phyloP scores from a whole-genome alignment of 2,113 vertebrate species.

The Gymnobelideus leadbeateri region DNA sequence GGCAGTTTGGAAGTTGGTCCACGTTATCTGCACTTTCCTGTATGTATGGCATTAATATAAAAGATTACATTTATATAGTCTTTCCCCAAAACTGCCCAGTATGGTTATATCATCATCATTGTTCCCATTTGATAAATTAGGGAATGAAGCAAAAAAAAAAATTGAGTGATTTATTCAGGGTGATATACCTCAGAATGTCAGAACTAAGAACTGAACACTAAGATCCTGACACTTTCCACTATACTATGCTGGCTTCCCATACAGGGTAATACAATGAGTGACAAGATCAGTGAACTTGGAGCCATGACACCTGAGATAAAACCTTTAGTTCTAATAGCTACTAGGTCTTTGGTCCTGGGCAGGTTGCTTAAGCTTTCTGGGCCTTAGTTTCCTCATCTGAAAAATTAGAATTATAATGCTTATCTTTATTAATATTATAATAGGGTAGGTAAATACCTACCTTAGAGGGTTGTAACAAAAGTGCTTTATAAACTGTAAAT shows the following conservation, averaged over 20 bases:
- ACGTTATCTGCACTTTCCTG: neutral
- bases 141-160: neutral
- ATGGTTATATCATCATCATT: neutral
- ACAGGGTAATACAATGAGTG: neutral
- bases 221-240: neutral
- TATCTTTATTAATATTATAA: neutral
- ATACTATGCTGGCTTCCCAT: neutral
- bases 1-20: neutral
- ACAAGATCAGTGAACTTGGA: neutral
- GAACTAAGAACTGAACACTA: neutral
- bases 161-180: neutral
- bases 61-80: neutral
- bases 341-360: neutral
- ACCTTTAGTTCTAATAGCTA: neutral
- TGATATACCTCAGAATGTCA: neutral
- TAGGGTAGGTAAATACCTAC: neutral
- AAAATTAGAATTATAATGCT: neutral
- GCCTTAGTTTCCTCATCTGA: neutral
- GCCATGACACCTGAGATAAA: neutral
- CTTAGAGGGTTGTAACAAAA: neutral
- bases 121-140: neutral
- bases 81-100: neutral
- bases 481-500: neutral
- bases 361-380: neutral
- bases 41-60: neutral